These are phyloP conservation scores for Drosophila pruinosa DNA, from an alignment of 1,140 invertebrate species.

Conservation along the genomic window DNA sequence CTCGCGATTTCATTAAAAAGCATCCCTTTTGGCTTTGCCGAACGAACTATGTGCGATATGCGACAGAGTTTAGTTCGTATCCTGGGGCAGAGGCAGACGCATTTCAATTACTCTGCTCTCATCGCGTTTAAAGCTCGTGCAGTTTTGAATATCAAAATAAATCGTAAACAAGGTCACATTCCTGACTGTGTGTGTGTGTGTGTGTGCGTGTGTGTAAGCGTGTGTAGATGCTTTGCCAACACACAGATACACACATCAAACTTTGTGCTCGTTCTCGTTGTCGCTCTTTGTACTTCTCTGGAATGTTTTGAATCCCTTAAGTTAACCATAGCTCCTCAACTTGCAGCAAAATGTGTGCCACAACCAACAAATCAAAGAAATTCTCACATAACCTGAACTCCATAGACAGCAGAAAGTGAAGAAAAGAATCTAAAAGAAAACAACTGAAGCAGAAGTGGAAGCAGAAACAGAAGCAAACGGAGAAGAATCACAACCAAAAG, in stretches of 20 bases:
- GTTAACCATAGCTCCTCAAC: conserved; percentile 45
- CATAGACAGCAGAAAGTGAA: conserved; percentile 62
- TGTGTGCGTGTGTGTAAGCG: conserved; percentile 20
- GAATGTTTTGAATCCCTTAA: conserved; percentile 54
- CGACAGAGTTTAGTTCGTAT: conserved; percentile 26
- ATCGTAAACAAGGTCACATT: conserved; percentile 80
- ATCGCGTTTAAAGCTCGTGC: conserved; percentile 50
- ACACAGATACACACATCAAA: conserved; percentile 35
- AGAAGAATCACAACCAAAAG: conserved; percentile 60
- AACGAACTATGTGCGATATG: conserved; percentile 1
- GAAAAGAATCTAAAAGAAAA: conserved; percentile 13
- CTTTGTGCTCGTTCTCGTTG: conserved; percentile 25
- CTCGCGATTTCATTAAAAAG: conserved; percentile 12
- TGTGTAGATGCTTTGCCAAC: conserved; percentile 1
- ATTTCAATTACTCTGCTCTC: conserved; percentile 53
- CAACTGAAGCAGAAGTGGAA: conserved; percentile 11
- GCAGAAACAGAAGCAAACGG: conserved; percentile 18
- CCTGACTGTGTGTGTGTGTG: conserved; percentile 48
- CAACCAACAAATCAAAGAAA: conserved; percentile 75
- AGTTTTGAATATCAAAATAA: conserved; percentile 82
- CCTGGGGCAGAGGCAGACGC: conserved; percentile 40
- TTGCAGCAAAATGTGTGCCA: conserved; percentile 79
- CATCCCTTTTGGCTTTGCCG: conserved; percentile 26
- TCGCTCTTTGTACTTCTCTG: conserved; percentile 12
- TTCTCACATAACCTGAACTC: conserved; percentile 75